phyloP scores from a whole-genome alignment of 2,797 vertebrate genomes.

The Allobates femoralis region DNA sequence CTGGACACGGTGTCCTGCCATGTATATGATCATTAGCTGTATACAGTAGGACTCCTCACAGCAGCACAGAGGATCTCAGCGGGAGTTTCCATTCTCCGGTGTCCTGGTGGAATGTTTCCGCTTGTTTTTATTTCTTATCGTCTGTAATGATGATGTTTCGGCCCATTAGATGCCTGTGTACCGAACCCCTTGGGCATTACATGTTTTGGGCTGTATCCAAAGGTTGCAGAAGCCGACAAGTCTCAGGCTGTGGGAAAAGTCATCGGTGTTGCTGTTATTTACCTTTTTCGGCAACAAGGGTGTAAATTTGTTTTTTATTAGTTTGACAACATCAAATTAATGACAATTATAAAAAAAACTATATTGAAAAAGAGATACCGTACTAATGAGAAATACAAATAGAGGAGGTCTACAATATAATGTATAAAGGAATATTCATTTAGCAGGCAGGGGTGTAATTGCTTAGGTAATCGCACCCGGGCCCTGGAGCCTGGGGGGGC shows the following conservation, averaged over 20 bases:
- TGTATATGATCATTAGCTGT: no score
- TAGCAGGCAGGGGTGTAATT: no score
- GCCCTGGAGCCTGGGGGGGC: no score
- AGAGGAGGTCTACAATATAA: not conserved
- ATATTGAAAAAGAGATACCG: not conserved
- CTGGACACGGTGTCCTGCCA: no score
- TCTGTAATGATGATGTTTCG: not conserved
- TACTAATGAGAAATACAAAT: not conserved
- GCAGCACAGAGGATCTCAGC: not conserved
- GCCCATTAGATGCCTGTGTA: not conserved
- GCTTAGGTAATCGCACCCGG: no score
- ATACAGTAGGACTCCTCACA: not conserved
- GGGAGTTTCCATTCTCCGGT: conserved; percentile 18
- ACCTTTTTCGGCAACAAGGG: not conserved
- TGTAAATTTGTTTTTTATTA: not conserved
- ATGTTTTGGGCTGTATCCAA: conserved; percentile 6
- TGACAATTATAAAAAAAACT: not conserved
- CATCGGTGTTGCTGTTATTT: not conserved
- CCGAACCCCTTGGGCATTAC: not conserved
- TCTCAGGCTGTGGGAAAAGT: conserved; percentile 24
- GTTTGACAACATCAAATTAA: not conserved
- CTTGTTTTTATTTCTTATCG: not conserved
- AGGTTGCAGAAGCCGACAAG: not conserved
- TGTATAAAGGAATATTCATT: not conserved
- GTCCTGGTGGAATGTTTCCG: conserved; percentile 26